A percentile compares a stretch with the other conserved stretches of the same genome.
Evolutionary conservation across 1,140 invertebrate genomes (phyloP).

Genomic region (Drosophila tristis): DNA sequence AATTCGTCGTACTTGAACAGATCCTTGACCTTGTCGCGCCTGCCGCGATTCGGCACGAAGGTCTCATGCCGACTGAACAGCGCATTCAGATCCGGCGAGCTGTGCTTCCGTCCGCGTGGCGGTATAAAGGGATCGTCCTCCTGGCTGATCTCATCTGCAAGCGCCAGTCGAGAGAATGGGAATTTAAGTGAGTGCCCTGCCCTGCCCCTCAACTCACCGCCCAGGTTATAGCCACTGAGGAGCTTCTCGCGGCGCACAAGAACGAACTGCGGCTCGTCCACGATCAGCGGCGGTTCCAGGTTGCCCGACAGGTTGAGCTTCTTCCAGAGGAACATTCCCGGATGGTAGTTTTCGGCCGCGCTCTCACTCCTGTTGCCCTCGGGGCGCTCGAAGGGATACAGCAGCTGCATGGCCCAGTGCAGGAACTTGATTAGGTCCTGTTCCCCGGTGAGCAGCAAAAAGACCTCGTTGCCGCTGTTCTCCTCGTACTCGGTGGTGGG

Average conservation of each 20-base stretch:
- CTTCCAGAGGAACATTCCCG: slow-evolving; percentile 78
- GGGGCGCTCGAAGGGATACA: slow-evolving; percentile 60
- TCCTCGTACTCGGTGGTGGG: slow-evolving; percentile 27
- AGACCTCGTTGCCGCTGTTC: slow-evolving; percentile 62
- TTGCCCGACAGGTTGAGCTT: slow-evolving; percentile 78
- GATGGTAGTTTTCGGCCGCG: slow-evolving; percentile 66
- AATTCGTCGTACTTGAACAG: slow-evolving; percentile 83
- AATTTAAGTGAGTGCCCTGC: background rate
- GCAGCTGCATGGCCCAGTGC: slow-evolving; percentile 74
- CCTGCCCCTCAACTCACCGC: slow-evolving; percentile 48
- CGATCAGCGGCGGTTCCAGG: slow-evolving; percentile 73
- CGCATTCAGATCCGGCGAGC: slow-evolving; percentile 64
- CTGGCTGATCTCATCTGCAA: slow-evolving; percentile 40
- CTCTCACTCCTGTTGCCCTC: slow-evolving; percentile 33
- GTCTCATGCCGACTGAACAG: slow-evolving; percentile 71
- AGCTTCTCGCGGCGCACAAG: slow-evolving; percentile 71
- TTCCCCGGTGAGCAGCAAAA: slow-evolving; percentile 71
- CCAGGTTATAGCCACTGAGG: slow-evolving; percentile 54
- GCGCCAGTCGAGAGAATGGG: background rate
- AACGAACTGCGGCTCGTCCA: slow-evolving; percentile 77
- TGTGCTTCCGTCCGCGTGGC: slow-evolving; percentile 77
- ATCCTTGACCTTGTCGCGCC: slow-evolving; percentile 81
- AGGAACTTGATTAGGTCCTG: slow-evolving; percentile 76
- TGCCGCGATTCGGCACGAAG: slow-evolving; percentile 81
- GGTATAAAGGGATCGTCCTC: slow-evolving; percentile 79